A percentile compares a stretch with the other conserved stretches of the same genome.
phyloP scores from a whole-genome alignment of 2,797 vertebrate genomes.

The Macroramphosus scolopax region DNA sequence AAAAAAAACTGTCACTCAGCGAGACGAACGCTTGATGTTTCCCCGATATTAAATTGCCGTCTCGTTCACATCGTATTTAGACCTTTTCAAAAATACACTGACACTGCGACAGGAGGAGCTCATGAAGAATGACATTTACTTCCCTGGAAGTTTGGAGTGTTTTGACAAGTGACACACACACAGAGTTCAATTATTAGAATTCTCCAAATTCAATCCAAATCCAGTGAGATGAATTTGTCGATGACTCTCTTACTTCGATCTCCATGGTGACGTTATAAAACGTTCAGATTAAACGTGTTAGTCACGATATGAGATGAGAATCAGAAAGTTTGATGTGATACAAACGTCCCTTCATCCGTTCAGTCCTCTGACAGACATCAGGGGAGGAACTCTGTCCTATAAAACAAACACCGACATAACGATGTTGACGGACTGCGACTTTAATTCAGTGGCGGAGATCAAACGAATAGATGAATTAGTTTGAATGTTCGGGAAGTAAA shows the following conservation, averaged over 20 bases:
- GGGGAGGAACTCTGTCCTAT: slow-evolving; percentile 1
- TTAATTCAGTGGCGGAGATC: slow-evolving; percentile 5
- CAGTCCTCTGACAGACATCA: slow-evolving; percentile 2
- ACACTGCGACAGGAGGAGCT: slow-evolving; percentile 9
- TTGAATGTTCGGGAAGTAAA: background rate
- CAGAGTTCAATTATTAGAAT: slow-evolving; percentile 36
- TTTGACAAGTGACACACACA: slow-evolving; percentile 32
- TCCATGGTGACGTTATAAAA: too few species aligned
- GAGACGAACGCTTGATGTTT: too few species aligned
- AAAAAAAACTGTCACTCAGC: too few species aligned
- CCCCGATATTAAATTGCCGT: too few species aligned
- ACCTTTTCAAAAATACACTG: background rate
- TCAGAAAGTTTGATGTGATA: too few species aligned
- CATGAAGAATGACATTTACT: slow-evolving; percentile 16
- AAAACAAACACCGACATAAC: slow-evolving; percentile 8
- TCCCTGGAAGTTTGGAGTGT: slow-evolving; percentile 23
- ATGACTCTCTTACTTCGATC: too few species aligned
- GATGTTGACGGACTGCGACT: slow-evolving; percentile 6
- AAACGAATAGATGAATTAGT: background rate
- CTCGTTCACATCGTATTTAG: too few species aligned
- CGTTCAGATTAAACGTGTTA: too few species aligned
- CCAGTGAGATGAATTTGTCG: slow-evolving; percentile 4
- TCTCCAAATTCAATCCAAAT: slow-evolving; percentile 25
- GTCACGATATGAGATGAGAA: too few species aligned
- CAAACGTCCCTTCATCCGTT: too few species aligned